Percentiles rank a stretch among this genome's conserved stretches.
Conservation (phyloP, 2,888 invertebrate species). For the Cylloceria caligata region DNA sequence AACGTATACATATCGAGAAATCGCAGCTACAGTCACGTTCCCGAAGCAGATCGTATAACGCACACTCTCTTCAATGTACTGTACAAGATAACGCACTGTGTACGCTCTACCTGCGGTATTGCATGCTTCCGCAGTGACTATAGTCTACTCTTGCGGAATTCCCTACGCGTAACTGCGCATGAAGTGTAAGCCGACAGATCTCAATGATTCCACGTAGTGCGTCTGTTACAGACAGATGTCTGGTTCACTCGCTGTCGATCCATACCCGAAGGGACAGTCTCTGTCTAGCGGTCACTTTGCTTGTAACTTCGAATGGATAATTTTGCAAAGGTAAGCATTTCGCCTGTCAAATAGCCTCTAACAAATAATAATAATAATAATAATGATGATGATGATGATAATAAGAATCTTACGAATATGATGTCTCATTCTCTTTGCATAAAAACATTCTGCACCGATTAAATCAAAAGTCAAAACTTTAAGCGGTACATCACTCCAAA, state of each 20-base stretch:
- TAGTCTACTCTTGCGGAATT: not conserved
- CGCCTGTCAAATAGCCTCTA: no score
- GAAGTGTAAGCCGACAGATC: constrained; percentile 24
- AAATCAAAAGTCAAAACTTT: no score
- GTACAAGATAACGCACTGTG: no score
- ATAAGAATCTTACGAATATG: no score
- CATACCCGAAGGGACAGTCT: not conserved
- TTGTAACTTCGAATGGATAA: constrained; percentile 4
- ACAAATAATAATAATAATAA: no score
- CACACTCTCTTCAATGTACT: not conserved
- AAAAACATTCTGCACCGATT: no score
- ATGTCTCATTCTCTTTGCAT: no score
- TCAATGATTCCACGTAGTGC: constrained; percentile 24
- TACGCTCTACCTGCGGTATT: no score
- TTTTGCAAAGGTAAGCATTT: not conserved
- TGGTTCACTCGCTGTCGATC: not conserved
- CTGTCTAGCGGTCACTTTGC: not conserved
- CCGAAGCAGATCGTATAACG: not conserved
- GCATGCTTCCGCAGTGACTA: not conserved
- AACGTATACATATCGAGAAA: constrained; percentile 19
- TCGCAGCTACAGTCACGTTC: not conserved
- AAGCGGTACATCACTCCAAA: no score
- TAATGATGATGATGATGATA: no score
- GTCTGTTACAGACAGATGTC: constrained; percentile 11
- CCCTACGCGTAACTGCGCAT: constrained; percentile 16